Evolutionary conservation across 2,888 invertebrate genomes (phyloP).

Genomic region (Limnephilus marmoratus): DNA sequence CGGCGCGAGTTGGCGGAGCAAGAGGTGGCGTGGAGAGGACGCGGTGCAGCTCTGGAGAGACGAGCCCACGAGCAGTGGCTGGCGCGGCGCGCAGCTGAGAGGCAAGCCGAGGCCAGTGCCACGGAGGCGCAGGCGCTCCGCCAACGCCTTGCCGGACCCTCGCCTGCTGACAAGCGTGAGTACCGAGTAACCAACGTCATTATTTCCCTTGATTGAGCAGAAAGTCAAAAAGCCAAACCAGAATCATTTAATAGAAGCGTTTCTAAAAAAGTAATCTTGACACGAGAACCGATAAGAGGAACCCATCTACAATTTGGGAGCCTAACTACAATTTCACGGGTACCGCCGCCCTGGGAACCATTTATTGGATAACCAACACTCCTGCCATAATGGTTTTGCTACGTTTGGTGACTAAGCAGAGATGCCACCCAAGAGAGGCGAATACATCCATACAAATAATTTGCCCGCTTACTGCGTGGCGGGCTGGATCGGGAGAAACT

Average conservation of each 20-base stretch:
- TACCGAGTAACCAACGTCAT: not conserved
- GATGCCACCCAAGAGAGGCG: too few relatives aligned
- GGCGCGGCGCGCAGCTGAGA: conserved; percentile 86
- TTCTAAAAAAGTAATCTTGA: not conserved
- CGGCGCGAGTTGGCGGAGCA: conserved; percentile 92
- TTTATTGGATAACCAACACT: too few relatives aligned
- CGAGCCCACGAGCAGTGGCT: conserved; percentile 93
- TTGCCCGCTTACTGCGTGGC: too few relatives aligned
- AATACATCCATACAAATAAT: too few relatives aligned
- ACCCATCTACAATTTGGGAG: too few relatives aligned
- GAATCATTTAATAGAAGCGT: conserved; percentile 67
- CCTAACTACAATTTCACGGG: too few relatives aligned
- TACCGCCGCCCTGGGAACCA: too few relatives aligned
- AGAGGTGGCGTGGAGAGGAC: conserved; percentile 81
- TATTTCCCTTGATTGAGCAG: too few relatives aligned
- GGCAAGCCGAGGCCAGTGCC: conserved; percentile 86
- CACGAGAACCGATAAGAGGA: too few relatives aligned
- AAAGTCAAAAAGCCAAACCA: not conserved
- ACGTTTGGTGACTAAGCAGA: too few relatives aligned
- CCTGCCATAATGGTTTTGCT: too few relatives aligned
- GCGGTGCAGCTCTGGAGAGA: conserved; percentile 87
- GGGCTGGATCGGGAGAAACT: too few relatives aligned
- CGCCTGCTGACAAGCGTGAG: conserved; percentile 59
- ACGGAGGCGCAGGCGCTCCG: conserved; percentile 69
- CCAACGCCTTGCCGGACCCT: conserved; percentile 71